Percentiles rank a stretch among this genome's conserved stretches.
Evolutionary conservation across 2,113 vertebrate species (phyloP).

Genomic region (Etia nguti): DNA sequence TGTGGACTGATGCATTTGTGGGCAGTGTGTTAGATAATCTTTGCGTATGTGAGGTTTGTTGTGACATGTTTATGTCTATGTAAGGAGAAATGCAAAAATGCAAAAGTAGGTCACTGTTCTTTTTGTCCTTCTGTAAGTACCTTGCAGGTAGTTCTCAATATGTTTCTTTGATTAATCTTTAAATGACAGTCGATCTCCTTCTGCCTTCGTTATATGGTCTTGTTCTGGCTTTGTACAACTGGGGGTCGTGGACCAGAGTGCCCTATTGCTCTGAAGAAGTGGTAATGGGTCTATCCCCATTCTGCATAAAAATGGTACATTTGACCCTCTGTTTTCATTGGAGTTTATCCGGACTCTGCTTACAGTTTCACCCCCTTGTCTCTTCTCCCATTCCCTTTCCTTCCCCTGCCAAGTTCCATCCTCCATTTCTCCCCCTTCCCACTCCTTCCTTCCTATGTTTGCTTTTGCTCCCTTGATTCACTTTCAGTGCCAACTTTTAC

Average conservation of each 20-base stretch:
- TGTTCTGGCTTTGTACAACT: background rate
- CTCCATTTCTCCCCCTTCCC: constrained; percentile 52
- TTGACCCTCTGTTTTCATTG: constrained; percentile 63
- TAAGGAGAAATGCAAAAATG: background rate
- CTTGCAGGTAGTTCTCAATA: background rate
- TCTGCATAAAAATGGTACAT: constrained; percentile 50
- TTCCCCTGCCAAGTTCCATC: constrained; percentile 49
- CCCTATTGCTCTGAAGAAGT: constrained; percentile 28
- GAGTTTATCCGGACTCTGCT: constrained; percentile 22
- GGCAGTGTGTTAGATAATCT: background rate
- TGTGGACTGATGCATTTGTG: constrained; percentile 33
- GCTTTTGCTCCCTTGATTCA: constrained; percentile 69
- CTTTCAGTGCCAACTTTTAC: constrained; percentile 58
- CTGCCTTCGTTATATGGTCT: background rate
- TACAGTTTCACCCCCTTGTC: constrained; percentile 19
- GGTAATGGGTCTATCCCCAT: constrained; percentile 18
- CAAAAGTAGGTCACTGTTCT: background rate
- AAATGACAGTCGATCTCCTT: background rate
- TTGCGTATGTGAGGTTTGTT: background rate
- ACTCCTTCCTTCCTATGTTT: constrained; percentile 73
- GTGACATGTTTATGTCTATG: background rate
- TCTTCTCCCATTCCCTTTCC: constrained; percentile 26
- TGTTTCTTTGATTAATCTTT: background rate
- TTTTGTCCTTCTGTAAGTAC: background rate
- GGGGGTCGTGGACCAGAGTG: background rate